These are phyloP conservation scores for Leptobrachium leishanense DNA, from an alignment of 2,113 vertebrate species.

Conservation along the genomic window DNA sequence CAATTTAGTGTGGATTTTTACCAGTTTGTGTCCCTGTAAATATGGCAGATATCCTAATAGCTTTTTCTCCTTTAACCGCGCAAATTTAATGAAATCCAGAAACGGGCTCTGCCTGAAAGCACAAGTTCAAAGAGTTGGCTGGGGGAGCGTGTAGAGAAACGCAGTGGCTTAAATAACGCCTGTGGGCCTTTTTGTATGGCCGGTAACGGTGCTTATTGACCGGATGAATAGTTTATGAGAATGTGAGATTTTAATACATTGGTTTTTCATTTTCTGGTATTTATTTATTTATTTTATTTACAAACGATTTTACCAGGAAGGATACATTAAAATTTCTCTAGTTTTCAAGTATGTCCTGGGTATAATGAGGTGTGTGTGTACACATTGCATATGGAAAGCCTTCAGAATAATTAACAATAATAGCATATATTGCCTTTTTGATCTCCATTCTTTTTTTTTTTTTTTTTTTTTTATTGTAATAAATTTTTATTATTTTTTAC, in stretches of 20 bases:
- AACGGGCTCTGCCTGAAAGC: background rate
- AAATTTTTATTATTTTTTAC: no score
- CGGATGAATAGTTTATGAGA: background rate
- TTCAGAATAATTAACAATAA: no score
- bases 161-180: background rate
- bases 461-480: no score
- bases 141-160: background rate
- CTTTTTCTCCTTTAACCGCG: conserved; percentile 52
- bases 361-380: no score
- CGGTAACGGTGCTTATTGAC: background rate
- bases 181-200: background rate
- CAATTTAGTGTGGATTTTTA: conserved; percentile 56
- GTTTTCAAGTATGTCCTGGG: no score
- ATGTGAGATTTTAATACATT: background rate
- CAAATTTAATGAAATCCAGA: conserved; percentile 51
- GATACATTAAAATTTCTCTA: no score
- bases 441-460: no score
- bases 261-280: no score
- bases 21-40: conserved; percentile 58
- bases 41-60: conserved; percentile 59
- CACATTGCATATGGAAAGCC: no score
- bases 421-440: no score
- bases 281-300: no score
- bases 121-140: background rate
- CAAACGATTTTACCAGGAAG: no score